phyloP scores from a whole-genome alignment of 2,797 vertebrate species.

The Onychomys arenicola region DNA sequence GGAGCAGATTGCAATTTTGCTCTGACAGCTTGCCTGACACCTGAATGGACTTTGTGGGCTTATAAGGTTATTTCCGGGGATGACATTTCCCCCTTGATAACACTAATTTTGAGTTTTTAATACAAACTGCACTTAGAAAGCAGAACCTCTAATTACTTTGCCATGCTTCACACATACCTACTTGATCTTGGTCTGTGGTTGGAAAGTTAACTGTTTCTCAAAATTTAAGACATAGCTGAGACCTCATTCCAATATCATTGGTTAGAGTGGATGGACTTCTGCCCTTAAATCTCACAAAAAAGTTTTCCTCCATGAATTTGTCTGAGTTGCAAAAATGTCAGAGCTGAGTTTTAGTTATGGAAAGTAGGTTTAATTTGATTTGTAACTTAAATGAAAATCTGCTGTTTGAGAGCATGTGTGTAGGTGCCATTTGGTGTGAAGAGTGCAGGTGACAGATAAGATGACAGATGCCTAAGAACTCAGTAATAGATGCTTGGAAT shows the following conservation, averaged over 20 bases:
- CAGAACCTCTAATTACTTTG: not conserved
- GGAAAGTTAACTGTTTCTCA: not conserved
- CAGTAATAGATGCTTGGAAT: not conserved
- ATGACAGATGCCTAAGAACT: not conserved
- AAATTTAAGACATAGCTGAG: not conserved
- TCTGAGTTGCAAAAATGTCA: not conserved
- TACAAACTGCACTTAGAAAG: not conserved
- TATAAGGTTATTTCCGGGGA: not conserved
- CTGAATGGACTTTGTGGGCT: not conserved
- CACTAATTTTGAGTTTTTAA: not conserved
- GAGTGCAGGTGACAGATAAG: not conserved
- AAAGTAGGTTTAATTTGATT: not conserved
- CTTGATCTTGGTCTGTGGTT: not conserved
- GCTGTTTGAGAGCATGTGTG: not conserved
- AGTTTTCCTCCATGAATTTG: not conserved
- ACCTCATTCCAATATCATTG: not conserved
- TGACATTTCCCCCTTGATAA: not conserved
- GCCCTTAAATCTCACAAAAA: not conserved
- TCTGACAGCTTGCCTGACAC: not conserved
- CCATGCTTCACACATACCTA: not conserved
- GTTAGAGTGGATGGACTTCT: not conserved
- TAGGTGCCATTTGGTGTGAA: not conserved
- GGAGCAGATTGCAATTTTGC: not conserved
- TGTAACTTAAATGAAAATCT: conserved; percentile 16
- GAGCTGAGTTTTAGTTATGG: not conserved